These are phyloP conservation scores for Eurystomus gularis DNA, from an alignment of 2,113 vertebrate species.

Conservation along the genomic window DNA sequence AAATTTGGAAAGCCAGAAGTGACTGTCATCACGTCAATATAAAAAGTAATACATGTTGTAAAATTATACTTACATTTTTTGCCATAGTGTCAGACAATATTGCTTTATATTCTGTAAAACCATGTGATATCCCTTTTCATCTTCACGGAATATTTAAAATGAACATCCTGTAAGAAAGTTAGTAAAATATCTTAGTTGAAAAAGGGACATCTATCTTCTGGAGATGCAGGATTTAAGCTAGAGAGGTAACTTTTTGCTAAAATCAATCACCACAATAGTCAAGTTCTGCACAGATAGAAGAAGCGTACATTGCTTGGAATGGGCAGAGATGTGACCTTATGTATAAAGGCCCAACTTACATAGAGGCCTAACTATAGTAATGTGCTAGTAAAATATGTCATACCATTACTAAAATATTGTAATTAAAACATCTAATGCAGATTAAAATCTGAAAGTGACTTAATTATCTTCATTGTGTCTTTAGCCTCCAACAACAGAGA, in stretches of 20 bases:
- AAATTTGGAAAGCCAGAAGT: background rate
- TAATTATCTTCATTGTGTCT: background rate
- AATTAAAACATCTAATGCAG: background rate
- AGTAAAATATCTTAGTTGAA: background rate
- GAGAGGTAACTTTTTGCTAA: background rate
- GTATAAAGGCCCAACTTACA: background rate
- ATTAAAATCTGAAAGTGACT: background rate
- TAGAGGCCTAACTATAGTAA: background rate
- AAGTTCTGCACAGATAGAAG: background rate
- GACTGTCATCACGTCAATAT: background rate
- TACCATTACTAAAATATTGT: background rate
- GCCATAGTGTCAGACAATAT: constrained; percentile 73
- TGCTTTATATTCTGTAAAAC: constrained; percentile 68
- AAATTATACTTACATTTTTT: constrained; percentile 76
- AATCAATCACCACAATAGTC: background rate
- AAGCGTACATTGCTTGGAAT: background rate
- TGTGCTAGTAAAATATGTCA: background rate
- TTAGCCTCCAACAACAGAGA: background rate
- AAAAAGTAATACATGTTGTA: background rate
- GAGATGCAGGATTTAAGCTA: too few species aligned
- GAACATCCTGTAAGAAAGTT: constrained; percentile 68
- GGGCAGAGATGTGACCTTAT: background rate
- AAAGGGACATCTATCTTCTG: too few species aligned
- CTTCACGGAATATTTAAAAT: constrained; percentile 68
- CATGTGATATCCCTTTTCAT: constrained; percentile 63